Evolutionary conservation across 2,797 vertebrate genomes (phyloP).

Genomic region (Rhinoraja longicauda): DNA sequence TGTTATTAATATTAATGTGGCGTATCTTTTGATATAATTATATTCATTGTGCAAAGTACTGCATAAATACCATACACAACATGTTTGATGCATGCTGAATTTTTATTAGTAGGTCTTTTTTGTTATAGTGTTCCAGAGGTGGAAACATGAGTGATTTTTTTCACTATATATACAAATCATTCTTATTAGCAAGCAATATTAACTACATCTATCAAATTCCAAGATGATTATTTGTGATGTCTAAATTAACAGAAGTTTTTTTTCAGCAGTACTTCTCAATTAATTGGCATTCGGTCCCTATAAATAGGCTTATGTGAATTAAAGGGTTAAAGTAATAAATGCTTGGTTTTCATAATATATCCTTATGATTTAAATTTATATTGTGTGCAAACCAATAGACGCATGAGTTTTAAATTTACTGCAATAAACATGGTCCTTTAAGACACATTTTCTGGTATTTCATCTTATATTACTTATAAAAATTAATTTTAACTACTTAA

Average conservation of each 20-base stretch:
- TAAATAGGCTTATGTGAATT: conserved; percentile 23
- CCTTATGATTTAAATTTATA: conserved; percentile 39
- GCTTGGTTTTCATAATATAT: conserved; percentile 32
- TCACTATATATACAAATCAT: conserved; percentile 19
- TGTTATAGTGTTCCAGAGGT: neutral
- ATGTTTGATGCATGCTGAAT: neutral
- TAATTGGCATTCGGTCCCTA: conserved; percentile 2
- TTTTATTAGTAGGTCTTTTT: conserved; percentile 29
- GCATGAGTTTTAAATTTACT: conserved; percentile 37
- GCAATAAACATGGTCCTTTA: conserved; percentile 39
- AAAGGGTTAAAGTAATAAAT: conserved; percentile 38
- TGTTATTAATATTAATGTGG: conserved; percentile 36
- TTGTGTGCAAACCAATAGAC: conserved; percentile 36
- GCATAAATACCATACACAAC: conserved; percentile 15
- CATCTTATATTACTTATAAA: conserved; percentile 37
- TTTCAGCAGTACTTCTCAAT: neutral
- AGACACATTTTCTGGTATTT: conserved; percentile 36
- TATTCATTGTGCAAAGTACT: conserved; percentile 29
- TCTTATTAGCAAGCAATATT: neutral
- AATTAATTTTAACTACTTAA: conserved; percentile 40
- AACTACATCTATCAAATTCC: conserved; percentile 29
- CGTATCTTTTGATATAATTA: conserved; percentile 37
- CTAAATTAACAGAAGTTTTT: conserved; percentile 32
- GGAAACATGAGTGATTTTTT: neutral
- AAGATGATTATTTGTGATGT: conserved; percentile 32